A percentile compares a stretch with the other conserved stretches of the same genome.
Evolutionary conservation across 2,888 invertebrate genomes (phyloP).

Genomic region (Desoria tigrina): DNA sequence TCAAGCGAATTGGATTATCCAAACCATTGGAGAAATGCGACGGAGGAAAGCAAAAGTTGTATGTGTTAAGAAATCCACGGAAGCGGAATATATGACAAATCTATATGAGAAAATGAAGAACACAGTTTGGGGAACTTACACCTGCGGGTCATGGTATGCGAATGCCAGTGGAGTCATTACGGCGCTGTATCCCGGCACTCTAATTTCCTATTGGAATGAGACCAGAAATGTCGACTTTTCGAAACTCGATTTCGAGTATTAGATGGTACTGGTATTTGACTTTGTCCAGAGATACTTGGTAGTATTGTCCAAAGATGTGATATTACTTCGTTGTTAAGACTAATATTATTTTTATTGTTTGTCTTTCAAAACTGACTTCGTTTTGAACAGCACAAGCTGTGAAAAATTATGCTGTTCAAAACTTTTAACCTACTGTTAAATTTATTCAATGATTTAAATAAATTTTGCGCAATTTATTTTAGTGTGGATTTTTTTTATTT

Average conservation of each 20-base stretch:
- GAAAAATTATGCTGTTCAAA: too few relatives aligned
- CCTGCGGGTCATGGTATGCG: conserved; percentile 21
- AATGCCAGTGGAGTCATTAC: conserved; percentile 38
- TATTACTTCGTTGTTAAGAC: too few relatives aligned
- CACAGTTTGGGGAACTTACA: conserved; percentile 13
- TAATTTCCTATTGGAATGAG: conserved; percentile 31
- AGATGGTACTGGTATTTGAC: too few relatives aligned
- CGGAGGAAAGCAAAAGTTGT: neutral
- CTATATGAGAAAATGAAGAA: neutral
- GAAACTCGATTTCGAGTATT: conserved; percentile 23
- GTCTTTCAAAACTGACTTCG: too few relatives aligned
- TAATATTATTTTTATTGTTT: too few relatives aligned
- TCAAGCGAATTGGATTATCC: conserved; percentile 16
- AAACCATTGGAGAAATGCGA: conserved; percentile 16
- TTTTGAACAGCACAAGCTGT: too few relatives aligned
- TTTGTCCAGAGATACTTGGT: too few relatives aligned
- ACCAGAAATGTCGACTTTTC: conserved; percentile 26
- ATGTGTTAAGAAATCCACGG: neutral
- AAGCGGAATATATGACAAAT: conserved; percentile 3
- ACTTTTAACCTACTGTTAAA: too few relatives aligned
- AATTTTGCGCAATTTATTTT: too few relatives aligned
- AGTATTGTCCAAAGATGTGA: too few relatives aligned
- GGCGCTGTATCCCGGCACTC: conserved; percentile 34
- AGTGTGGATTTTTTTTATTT: too few relatives aligned
- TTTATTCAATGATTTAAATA: too few relatives aligned